A percentile compares a stretch with the other conserved stretches of the same genome.
phyloP scores from a whole-genome alignment of 2,888 invertebrate species.

The Steromphala cineraria region DNA sequence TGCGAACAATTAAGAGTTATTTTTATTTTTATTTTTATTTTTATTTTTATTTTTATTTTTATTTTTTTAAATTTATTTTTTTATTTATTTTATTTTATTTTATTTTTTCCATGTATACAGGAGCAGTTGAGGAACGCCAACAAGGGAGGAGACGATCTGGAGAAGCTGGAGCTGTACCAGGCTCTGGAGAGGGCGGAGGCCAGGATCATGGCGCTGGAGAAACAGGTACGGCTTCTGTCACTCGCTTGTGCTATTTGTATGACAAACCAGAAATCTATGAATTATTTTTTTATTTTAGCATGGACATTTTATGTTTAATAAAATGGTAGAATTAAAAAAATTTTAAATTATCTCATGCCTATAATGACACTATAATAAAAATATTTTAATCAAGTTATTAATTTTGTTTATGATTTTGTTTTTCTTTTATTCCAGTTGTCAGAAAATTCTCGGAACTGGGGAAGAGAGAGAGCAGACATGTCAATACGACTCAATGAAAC shows the following conservation, averaged over 20 bases:
- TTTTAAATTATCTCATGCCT: no score
- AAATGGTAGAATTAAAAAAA: no score
- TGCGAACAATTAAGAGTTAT: no score
- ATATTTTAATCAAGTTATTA: no score
- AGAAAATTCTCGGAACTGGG: constrained; percentile 72
- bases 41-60: no score
- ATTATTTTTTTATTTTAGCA: no score
- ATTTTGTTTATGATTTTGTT: background rate
- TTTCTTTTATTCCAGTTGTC: constrained; percentile 56
- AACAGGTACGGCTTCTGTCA: constrained; percentile 58
- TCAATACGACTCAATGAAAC: constrained; percentile 65
- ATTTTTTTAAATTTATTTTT: no score
- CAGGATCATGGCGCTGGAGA: constrained; percentile 71
- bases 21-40: no score
- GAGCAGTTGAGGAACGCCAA: constrained; percentile 49
- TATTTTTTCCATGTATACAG: constrained; percentile 46
- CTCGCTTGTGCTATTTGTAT: background rate
- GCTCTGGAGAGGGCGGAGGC: constrained; percentile 70
- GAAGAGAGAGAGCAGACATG: constrained; percentile 70
- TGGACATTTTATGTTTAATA: no score
- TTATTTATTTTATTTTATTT: no score
- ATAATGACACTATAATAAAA: no score
- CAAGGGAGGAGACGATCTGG: constrained; percentile 54
- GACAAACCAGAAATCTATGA: no score
- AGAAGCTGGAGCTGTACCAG: constrained; percentile 71